These are phyloP conservation scores for rat (Rattus norvegicus) DNA, from an alignment of 2,113 vertebrate genomes.

Conservation along the genomic window GRCr8 NC_086027.1:2985001-2985500, in stretches of 20 bases:
- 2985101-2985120: background rate
- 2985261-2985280: background rate
- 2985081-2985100: background rate
- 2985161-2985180: background rate
- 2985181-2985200: background rate
- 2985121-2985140: background rate
- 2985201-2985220: constrained; percentile 4
- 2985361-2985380: background rate
- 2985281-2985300: background rate
- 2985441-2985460: background rate
- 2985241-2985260: background rate
- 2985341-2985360: background rate
- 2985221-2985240: background rate
- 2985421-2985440: background rate
- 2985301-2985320: background rate
- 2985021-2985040: background rate
- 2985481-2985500: constrained; percentile 45
- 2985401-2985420: background rate
- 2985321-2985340: background rate
- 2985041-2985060: background rate
- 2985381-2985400: background rate
- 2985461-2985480: background rate
- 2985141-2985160: accelerated
- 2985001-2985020: background rate
- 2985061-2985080: background rate